Conservation (phyloP, 2,888 invertebrate species). For the Drosophila picticornis region DNA sequence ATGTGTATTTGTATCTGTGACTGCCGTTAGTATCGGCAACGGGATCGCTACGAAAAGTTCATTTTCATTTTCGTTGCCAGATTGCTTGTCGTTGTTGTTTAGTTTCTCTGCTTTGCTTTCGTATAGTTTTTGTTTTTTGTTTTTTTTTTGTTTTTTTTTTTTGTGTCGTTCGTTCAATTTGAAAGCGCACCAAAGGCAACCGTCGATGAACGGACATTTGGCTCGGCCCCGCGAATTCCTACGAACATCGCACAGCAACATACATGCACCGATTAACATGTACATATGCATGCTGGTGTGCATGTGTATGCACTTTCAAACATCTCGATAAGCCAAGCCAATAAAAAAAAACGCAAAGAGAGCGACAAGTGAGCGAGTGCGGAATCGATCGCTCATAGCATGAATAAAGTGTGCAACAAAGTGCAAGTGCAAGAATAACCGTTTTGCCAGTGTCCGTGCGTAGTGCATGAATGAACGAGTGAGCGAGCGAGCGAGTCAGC, state of each 20-base stretch:
- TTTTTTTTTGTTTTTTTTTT: slow-evolving; percentile 1
- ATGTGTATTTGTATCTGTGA: slow-evolving; percentile 52
- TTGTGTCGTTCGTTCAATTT: slow-evolving; percentile 35
- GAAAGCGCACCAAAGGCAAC: slow-evolving; percentile 14
- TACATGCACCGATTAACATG: neutral
- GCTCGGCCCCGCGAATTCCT: slow-evolving; percentile 26
- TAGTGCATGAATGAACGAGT: slow-evolving; percentile 16
- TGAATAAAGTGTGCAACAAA: slow-evolving; percentile 47
- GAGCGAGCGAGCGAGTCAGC: slow-evolving; percentile 3
- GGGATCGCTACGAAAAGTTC: slow-evolving; percentile 80
- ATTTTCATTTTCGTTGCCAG: slow-evolving; percentile 79
- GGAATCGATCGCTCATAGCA: slow-evolving; percentile 21
- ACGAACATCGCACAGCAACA: slow-evolving; percentile 6
- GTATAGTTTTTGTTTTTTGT: slow-evolving; percentile 12
- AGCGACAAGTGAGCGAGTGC: slow-evolving; percentile 1
- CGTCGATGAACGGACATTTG: slow-evolving; percentile 52
- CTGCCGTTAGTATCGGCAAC: slow-evolving; percentile 80
- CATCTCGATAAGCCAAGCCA: slow-evolving; percentile 40
- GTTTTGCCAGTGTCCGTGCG: slow-evolving; percentile 41
- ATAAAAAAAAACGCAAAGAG: slow-evolving; percentile 31
- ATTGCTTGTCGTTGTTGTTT: slow-evolving; percentile 31
- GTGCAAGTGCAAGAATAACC: slow-evolving; percentile 59
- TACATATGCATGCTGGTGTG: neutral
- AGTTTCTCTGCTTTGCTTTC: slow-evolving; percentile 24
- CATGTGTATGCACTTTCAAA: slow-evolving; percentile 3